Base-by-base conservation (phyloP, 2,113 vertebrate species). In the Xiphorhynchus elegans region DNA sequence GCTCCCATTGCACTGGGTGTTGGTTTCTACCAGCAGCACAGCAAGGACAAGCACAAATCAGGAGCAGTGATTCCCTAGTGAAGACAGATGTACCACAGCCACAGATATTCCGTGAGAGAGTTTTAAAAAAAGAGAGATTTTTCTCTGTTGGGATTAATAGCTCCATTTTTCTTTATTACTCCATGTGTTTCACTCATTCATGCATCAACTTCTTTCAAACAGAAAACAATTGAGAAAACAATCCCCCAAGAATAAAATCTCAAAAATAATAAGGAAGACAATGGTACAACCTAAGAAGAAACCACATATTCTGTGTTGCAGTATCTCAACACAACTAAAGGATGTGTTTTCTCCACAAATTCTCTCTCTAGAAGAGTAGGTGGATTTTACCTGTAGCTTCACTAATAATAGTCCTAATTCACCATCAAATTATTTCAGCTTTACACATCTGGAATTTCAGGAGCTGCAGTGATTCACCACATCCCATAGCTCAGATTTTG, bases 161-260 rank as follows among this genome's bases (percentile, higher is more conserved):
- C 28, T 84, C 67, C 17, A 77, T 97, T 90, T 95, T 91, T 88
- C 91, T 96, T 91, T 95, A 96, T 96, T 94, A 84, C 68, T 93
- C 60, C 59, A 56, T 1, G 39, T 77, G 47, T 95, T 95, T 94
- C 90, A 93, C 58, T 86, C 73, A 94, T 91, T 95, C 26, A 40
- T 62, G 83, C 50, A 90, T 87, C 84, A 89, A n/a, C 67, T 86
- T 95, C 88, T 94, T 95, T 81, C 76, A 89, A 86, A 93, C 49
- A 86, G 73, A 87, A 93, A 90, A 90, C 66, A 94, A 89, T 12
- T 66, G 59, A 94, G 67, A 90, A 85, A 92, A 87, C 31, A 72
- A 87, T 73, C 19, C 28, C 53, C 17, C 49, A 79, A 69, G 56
- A 93, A 95, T 66, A 89, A 94, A 88, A 81, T 60, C 46, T 84